These are phyloP conservation scores for Clitarchus hookeri DNA, from an alignment of 2,888 invertebrate species.

Conservation along the genomic window DNA sequence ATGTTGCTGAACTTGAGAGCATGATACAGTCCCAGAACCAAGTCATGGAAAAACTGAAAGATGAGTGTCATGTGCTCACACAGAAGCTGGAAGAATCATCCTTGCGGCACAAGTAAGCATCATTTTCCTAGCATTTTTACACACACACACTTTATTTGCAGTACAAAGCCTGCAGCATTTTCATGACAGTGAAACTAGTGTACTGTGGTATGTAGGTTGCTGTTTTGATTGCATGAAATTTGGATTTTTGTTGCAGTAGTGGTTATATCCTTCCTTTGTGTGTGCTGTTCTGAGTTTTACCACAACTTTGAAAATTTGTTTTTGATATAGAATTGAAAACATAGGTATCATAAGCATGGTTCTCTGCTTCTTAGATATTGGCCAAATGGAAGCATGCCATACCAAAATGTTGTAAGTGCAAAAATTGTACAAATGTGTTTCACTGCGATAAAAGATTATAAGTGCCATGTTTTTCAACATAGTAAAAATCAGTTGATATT, in stretches of 20 bases:
- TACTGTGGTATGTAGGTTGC: neutral
- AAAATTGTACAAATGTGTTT: too few species aligned
- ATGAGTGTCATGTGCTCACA: constrained; percentile 86
- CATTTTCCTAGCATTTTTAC: constrained; percentile 12
- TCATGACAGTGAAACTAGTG: neutral
- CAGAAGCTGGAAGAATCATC: constrained; percentile 88
- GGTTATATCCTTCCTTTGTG: too few species aligned
- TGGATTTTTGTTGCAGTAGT: neutral
- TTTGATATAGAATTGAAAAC: too few species aligned
- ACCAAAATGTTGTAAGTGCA: too few species aligned
- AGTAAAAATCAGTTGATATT: too few species aligned
- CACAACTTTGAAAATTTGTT: too few species aligned
- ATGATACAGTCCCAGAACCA: constrained; percentile 90
- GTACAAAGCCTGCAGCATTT: neutral
- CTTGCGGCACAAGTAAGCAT: constrained; percentile 83
- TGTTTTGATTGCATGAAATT: neutral
- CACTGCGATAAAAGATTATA: too few species aligned
- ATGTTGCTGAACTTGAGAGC: constrained; percentile 86
- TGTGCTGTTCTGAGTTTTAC: too few species aligned
- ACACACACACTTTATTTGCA: neutral
- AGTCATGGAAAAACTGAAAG: constrained; percentile 90
- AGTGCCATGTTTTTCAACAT: too few species aligned
- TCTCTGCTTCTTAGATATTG: too few species aligned
- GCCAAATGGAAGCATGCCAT: too few species aligned
- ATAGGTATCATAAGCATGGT: too few species aligned